Percentiles rank a stretch among this genome's conserved stretches.
Evolutionary conservation across 2,888 invertebrate species (phyloP).

Genomic region (Flexamia atlantica): DNA sequence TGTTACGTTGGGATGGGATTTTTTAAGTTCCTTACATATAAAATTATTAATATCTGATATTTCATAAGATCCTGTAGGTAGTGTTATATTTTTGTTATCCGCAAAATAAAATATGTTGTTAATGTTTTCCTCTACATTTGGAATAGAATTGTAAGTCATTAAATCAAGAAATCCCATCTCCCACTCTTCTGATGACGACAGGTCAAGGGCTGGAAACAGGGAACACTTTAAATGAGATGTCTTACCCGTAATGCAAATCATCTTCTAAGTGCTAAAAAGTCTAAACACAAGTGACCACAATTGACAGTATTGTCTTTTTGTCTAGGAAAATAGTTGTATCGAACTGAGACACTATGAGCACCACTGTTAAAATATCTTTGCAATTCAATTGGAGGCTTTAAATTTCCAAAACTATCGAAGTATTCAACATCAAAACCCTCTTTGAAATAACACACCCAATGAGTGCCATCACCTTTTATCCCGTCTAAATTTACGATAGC

Average conservation of each 20-base stretch:
- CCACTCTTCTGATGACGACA: not conserved
- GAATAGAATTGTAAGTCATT: constrained; percentile 44
- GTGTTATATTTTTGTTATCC: not conserved
- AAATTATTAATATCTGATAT: constrained; percentile 11
- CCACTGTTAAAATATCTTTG: not conserved
- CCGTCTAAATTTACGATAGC: constrained; percentile 16
- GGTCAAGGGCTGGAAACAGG: constrained; percentile 15
- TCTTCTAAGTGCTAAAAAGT: not conserved
- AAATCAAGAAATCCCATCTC: constrained; percentile 47
- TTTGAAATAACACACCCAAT: constrained; percentile 30
- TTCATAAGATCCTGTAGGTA: constrained; percentile 46
- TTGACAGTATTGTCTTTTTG: constrained; percentile 7
- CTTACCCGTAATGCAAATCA: constrained; percentile 32
- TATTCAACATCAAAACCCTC: not conserved
- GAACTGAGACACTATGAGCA: not conserved
- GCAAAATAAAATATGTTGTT: constrained; percentile 31
- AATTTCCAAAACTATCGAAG: constrained; percentile 28
- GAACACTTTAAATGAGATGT: constrained; percentile 35
- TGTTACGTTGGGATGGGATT: not conserved
- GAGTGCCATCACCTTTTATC: not conserved
- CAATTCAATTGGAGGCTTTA: not conserved
- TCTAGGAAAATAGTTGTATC: constrained; percentile 31
- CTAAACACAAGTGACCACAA: constrained; percentile 29
- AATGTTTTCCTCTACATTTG: constrained; percentile 32
- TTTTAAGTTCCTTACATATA: not conserved